A percentile compares a stretch with the other conserved stretches of the same genome.
Conservation (phyloP, 2,888 invertebrate species). For the Drosophila anceps region DNA sequence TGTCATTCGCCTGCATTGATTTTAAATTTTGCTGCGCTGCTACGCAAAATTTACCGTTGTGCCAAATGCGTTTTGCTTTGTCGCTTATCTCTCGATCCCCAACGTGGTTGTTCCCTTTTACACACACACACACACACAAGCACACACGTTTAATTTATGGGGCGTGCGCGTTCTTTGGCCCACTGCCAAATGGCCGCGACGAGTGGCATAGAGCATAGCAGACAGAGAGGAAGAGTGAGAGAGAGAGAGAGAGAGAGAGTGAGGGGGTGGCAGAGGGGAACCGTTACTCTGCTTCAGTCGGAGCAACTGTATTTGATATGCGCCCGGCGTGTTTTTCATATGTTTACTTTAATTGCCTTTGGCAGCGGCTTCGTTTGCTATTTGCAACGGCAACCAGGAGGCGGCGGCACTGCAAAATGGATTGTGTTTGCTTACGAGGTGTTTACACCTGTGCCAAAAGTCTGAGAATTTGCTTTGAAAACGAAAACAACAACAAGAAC, state of each 20-base stretch:
- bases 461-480: conserved; percentile 37
- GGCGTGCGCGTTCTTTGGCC: conserved; percentile 69
- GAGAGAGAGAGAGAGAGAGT: background rate
- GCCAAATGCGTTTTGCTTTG: conserved; percentile 59
- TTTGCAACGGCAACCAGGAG: background rate
- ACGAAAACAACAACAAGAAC: no score
- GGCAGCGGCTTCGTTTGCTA: conserved; percentile 43
- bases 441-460: conserved; percentile 69
- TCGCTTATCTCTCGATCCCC: conserved; percentile 52
- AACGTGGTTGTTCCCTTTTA: background rate
- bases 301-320: conserved; percentile 55
- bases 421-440: conserved; percentile 61
- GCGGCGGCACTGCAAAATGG: background rate
- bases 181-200: conserved; percentile 57
- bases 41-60: conserved; percentile 63
- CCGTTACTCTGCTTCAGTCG: conserved; percentile 19
- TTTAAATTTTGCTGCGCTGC: conserved; percentile 45
- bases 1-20: conserved; percentile 73
- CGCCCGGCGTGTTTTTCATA: conserved; percentile 44
- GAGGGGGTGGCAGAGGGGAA: background rate
- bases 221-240: no score
- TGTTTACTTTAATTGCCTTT: conserved; percentile 72
- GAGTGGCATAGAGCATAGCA: background rate
- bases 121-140: conserved; percentile 32
- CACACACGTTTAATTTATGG: conserved; percentile 72